phyloP scores from a whole-genome alignment of 2,888 invertebrate species.

The Panzeria rudis region DNA sequence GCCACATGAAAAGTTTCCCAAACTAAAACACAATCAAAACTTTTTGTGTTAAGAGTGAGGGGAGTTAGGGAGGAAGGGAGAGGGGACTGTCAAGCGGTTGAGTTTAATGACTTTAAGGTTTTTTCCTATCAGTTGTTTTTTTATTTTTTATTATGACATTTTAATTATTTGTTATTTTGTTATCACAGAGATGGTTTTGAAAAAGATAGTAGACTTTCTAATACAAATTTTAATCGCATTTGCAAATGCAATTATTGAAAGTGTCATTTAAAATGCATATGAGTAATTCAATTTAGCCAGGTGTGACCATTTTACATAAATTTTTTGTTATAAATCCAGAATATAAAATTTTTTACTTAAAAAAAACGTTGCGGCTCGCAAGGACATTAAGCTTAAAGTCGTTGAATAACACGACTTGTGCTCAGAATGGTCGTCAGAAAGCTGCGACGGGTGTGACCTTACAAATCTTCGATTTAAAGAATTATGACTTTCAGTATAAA shows the following conservation, averaged over 20 bases:
- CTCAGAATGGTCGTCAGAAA: no score
- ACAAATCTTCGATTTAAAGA: no score
- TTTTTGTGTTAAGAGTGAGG: neutral
- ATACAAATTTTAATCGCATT: neutral
- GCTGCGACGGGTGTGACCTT: no score
- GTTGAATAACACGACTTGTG: no score
- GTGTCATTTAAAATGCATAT: neutral
- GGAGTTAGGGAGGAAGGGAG: no score
- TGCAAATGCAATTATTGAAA: neutral
- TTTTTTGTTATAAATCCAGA: no score
- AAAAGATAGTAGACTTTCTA: slow-evolving; percentile 17
- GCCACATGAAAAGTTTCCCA: slow-evolving; percentile 58
- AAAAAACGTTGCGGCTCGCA: no score
- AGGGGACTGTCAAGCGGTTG: neutral
- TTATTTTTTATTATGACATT: slow-evolving; percentile 54
- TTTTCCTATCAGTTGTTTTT: neutral
- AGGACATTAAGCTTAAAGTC: no score
- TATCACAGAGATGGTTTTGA: slow-evolving; percentile 24
- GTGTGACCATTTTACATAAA: no score
- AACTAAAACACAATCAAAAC: slow-evolving; percentile 31
- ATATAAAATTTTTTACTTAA: no score
- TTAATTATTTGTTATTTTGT: slow-evolving; percentile 44
- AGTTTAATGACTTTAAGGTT: slow-evolving; percentile 56
- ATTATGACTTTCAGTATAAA: no score
- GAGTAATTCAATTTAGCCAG: no score